Evolutionary conservation across 2,888 invertebrate species (phyloP).

Genomic region (Trissolcus japonicus): DNA sequence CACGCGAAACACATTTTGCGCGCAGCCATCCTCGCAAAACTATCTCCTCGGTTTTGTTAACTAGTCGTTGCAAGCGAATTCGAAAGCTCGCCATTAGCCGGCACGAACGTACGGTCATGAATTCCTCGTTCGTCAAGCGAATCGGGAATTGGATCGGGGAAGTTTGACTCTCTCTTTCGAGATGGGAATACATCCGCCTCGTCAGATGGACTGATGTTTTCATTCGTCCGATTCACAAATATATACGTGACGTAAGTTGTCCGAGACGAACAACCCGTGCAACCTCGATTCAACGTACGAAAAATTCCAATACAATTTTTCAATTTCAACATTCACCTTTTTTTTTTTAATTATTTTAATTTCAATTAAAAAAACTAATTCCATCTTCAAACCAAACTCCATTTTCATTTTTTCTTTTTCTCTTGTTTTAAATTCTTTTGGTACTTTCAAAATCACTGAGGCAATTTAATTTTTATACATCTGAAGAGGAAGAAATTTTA

Average conservation of each 20-base stretch:
- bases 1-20: conserved; percentile 43
- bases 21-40: conserved; percentile 22
- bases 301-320: too few species aligned
- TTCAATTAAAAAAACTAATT: too few species aligned
- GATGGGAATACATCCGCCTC: conserved; percentile 42
- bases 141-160: conserved; percentile 50
- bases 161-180: conserved; percentile 48
- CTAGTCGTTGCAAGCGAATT: conserved; percentile 38
- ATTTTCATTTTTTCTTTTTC: too few species aligned
- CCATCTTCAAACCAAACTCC: too few species aligned
- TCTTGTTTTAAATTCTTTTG: too few species aligned
- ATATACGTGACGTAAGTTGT: conserved; percentile 13
- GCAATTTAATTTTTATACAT: too few species aligned
- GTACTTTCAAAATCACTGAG: too few species aligned
- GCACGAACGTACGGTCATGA: conserved; percentile 25
- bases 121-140: conserved; percentile 49
- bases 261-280: conserved; percentile 7
- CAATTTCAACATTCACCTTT: too few species aligned
- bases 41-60: conserved; percentile 37
- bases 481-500: too few species aligned
- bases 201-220: conserved; percentile 48
- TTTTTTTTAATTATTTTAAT: too few species aligned
- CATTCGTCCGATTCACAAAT: conserved; percentile 21
- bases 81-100: conserved; percentile 32
- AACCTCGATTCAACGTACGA: background rate